Evolutionary conservation across 2,113 vertebrate genomes (phyloP).

Genomic region (Tragelaphus strepsiceros): DNA sequence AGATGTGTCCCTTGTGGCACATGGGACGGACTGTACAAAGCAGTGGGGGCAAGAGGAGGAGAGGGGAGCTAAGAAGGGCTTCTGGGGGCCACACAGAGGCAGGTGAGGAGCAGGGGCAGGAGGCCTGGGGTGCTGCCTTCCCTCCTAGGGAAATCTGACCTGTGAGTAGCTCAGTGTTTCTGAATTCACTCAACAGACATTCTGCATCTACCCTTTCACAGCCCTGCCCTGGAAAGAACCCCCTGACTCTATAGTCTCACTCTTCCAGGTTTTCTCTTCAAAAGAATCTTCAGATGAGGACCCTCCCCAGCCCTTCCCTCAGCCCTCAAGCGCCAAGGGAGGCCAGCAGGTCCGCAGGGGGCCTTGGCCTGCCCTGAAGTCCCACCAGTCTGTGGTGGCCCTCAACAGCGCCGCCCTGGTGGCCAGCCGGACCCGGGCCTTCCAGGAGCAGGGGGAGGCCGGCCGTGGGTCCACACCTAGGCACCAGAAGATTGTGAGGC

Average conservation of each 20-base stretch:
- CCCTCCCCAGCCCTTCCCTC: background rate
- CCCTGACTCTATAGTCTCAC: background rate
- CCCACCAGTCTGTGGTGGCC: constrained; percentile 57
- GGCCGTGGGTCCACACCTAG: background rate
- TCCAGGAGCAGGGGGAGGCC: background rate
- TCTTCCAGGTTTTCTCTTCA: constrained; percentile 66
- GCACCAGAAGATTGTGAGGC: constrained; percentile 68
- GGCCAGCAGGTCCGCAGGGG: background rate
- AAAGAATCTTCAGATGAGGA: constrained; percentile 35
- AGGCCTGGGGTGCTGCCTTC: background rate
- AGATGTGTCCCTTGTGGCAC: background rate
- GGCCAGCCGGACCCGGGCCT: constrained; percentile 46
- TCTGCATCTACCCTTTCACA: background rate
- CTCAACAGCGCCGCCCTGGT: constrained; percentile 52
- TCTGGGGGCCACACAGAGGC: background rate
- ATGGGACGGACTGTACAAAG: background rate
- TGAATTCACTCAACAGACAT: background rate
- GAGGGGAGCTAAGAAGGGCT: background rate
- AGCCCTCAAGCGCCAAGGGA: background rate
- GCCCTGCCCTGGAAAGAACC: background rate
- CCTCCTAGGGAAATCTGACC: background rate
- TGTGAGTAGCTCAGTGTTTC: background rate
- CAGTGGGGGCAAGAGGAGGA: background rate
- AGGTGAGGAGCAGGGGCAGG: background rate
- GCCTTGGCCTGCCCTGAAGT: constrained; percentile 49